phyloP scores from a whole-genome alignment of 2,113 vertebrate species.

The Atractosteus spatula region DNA sequence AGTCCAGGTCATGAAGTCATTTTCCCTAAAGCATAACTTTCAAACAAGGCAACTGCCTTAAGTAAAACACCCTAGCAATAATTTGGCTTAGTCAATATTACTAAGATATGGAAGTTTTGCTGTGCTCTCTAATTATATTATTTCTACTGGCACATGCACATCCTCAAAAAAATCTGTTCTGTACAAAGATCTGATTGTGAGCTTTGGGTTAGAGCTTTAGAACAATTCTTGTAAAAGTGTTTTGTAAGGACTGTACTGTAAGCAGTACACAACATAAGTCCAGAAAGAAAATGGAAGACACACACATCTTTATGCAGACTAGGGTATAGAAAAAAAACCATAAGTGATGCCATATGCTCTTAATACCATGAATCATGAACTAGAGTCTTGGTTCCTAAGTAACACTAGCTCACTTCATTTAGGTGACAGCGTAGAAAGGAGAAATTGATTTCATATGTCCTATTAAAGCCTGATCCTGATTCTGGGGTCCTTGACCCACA shows the following conservation, averaged over 20 bases:
- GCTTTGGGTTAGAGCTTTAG: not conserved
- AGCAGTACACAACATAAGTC: conserved; percentile 24
- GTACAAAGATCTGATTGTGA: not conserved
- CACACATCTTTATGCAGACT: conserved; percentile 41
- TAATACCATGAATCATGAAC: conserved; percentile 64
- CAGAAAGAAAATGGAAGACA: conserved; percentile 48
- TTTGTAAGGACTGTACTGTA: not conserved
- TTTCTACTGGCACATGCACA: not conserved
- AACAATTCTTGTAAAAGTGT: not conserved
- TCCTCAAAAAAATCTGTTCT: not conserved
- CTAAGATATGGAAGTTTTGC: not conserved
- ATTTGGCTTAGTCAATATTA: not conserved
- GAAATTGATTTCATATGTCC: conserved; percentile 71
- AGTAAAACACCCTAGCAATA: not conserved
- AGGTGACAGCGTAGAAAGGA: conserved; percentile 60
- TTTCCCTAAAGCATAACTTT: conserved; percentile 18
- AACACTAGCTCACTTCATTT: conserved; percentile 58
- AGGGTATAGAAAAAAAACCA: conserved; percentile 33
- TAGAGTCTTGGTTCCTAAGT: conserved; percentile 44
- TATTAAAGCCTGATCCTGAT: conserved; percentile 40
- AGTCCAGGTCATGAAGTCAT: conserved; percentile 36
- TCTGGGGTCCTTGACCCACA: conserved; percentile 35
- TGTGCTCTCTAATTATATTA: not conserved
- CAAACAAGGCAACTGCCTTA: conserved; percentile 5
- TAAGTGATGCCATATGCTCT: conserved; percentile 71